Evolutionary conservation across 2,797 vertebrate genomes (phyloP), one percentile per base, ranked within the genome.

Genomic region (Aldrovandia affinis): DNA sequence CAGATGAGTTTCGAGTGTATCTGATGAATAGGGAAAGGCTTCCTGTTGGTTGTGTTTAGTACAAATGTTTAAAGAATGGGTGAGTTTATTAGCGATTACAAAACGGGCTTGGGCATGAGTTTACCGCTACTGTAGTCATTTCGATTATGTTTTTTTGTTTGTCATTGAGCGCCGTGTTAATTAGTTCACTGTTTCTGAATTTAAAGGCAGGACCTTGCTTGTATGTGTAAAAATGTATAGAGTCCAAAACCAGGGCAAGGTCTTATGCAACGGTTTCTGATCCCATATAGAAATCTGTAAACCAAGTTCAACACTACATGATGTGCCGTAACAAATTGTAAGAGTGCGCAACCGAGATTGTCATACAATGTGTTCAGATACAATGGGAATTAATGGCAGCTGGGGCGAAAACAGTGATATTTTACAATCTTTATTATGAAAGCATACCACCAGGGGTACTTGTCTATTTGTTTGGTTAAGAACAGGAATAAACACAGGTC

Each of bases 401-500:
- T 25, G 7, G 20, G 44, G 30, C n/a, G 28, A 65, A 50, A 39
- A 33, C 1, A 10, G 18, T 22, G 15, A 22, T 50, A n/a, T 82
- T 85, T 50, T 54, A 52, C 0, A 68, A 42, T 22, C 57, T 85
- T 82, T 85, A 85, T 82, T 85, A 85, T 65, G 20, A 63, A 65
- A 39, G 68, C 63, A 65, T 83, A 81, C 68, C 70, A 84, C 61
- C 28, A 36, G 28, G 83, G 83, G 54, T 39, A 83, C 65, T 80
- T 78, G 80, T 86, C 73, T 6, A 80, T 9, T 63, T 73, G 54
- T 28, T 77, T 33, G 73, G 59, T 84, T 79, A 82, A 57, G 8
- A 85, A 47, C 54, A 77, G 80, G 39, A 84, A 81, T 83, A 80
- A 81, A 85, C 33, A 81, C 2, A 82, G 77, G 73, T 83, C 79